phyloP scores from a whole-genome alignment of 2,888 invertebrate genomes.

The Charanyca ferruginea region DNA sequence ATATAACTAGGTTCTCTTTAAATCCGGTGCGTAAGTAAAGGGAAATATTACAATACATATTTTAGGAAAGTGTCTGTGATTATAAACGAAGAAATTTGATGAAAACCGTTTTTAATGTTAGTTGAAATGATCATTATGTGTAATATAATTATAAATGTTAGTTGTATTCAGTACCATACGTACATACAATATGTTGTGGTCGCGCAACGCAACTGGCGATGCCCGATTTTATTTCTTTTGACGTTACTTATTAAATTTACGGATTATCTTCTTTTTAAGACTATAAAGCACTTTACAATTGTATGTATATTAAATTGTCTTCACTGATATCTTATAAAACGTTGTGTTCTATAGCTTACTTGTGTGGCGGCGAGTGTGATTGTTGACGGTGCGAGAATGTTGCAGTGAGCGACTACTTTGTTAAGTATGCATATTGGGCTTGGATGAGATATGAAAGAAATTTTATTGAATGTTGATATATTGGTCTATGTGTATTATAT shows the following conservation, averaged over 20 bases:
- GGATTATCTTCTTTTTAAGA: slow-evolving; percentile 71
- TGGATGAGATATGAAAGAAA: slow-evolving; percentile 73
- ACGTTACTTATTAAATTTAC: slow-evolving; percentile 75
- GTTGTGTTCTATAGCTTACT: slow-evolving; percentile 70
- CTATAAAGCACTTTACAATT: slow-evolving; percentile 72
- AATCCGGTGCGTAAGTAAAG: slow-evolving; percentile 84
- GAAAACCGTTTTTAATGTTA: slow-evolving; percentile 86
- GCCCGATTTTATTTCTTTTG: slow-evolving; percentile 65
- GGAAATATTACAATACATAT: slow-evolving; percentile 85
- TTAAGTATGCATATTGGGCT: slow-evolving; percentile 69
- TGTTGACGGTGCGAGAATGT: slow-evolving; percentile 60
- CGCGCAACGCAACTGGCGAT: slow-evolving; percentile 54
- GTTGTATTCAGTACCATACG: slow-evolving; percentile 71
- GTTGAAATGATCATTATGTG: slow-evolving; percentile 82
- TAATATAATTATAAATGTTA: slow-evolving; percentile 77
- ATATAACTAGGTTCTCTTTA: slow-evolving; percentile 80
- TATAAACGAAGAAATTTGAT: slow-evolving; percentile 90
- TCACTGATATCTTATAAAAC: slow-evolving; percentile 65
- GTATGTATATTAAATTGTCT: slow-evolving; percentile 60
- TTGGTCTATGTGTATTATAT: slow-evolving; percentile 76
- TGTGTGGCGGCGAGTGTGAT: slow-evolving; percentile 64
- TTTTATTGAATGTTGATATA: slow-evolving; percentile 83
- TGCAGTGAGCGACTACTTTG: slow-evolving; percentile 52
- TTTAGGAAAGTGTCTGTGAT: slow-evolving; percentile 91
- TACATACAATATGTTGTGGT: slow-evolving; percentile 61